Conservation (phyloP, 2,113 vertebrate genomes). For the Pan troglodytes region NHGRI_mPanTro3-v2.1_pri NC_072421.2:133817501-133818000, state of each 20-base stretch:
- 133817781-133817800: background rate
- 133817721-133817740: background rate
- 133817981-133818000: background rate
- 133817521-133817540: background rate
- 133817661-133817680: background rate
- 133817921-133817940: conserved; percentile 25
- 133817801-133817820: background rate
- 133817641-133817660: background rate
- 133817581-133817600: background rate
- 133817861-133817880: conserved; percentile 8
- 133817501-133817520: conserved; percentile 5
- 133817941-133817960: conserved; percentile 21
- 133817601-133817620: background rate
- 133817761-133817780: background rate
- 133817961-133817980: background rate
- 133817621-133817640: background rate
- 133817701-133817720: background rate
- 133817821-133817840: background rate
- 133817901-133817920: background rate
- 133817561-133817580: background rate
- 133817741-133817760: background rate
- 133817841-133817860: background rate
- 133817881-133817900: background rate
- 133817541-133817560: background rate
- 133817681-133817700: background rate